phyloP scores from a whole-genome alignment of 2,797 vertebrate genomes.

The Bradypodion ventrale region DNA sequence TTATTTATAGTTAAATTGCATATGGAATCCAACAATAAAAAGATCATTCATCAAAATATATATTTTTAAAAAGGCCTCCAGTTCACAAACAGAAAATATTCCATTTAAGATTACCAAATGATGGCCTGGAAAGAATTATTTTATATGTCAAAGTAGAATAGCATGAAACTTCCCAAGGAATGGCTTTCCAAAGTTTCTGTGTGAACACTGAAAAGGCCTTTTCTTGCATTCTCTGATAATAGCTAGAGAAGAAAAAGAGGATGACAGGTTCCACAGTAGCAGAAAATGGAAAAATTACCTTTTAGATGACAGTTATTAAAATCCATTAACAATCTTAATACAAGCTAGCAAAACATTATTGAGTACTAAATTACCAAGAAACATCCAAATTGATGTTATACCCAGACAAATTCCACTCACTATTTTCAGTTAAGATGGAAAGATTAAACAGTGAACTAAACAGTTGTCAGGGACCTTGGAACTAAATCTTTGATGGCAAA shows the following conservation, averaged over 20 bases:
- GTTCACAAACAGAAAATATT: neutral
- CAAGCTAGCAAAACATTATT: no score
- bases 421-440: no score
- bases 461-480: no score
- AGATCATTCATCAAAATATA: neutral
- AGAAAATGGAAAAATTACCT: no score
- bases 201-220: neutral
- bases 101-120: neutral
- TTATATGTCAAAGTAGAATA: neutral
- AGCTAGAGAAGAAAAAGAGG: neutral
- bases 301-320: no score
- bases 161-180: neutral
- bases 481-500: no score
- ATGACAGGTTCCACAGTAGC: no score
- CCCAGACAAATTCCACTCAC: no score
- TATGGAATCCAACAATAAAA: neutral
- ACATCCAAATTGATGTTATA: no score
- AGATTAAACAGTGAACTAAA: no score
- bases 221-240: neutral
- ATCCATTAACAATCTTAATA: no score
- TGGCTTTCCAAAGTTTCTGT: neutral
- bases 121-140: neutral
- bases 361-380: no score
- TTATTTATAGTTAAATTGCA: neutral
- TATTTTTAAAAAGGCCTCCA: neutral